phyloP scores from a whole-genome alignment of 2,113 vertebrate genomes.

The Himantopus leucocephalus region DNA sequence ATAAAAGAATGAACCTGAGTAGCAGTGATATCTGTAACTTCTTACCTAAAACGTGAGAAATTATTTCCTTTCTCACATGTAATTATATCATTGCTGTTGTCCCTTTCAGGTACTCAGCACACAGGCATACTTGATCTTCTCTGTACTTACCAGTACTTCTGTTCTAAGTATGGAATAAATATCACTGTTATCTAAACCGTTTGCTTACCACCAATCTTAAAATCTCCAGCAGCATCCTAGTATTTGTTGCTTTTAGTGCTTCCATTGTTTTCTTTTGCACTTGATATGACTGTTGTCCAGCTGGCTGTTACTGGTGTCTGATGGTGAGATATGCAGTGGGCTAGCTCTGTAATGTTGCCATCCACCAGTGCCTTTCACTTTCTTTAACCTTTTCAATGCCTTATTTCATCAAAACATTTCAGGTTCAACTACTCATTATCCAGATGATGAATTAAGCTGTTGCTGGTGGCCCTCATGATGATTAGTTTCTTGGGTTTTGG shows the following conservation, averaged over 20 bases:
- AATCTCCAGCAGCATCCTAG: neutral
- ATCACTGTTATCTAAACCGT: fast-evolving
- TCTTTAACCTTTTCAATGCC: neutral
- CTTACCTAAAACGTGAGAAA: neutral
- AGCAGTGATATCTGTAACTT: neutral
- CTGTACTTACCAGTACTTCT: neutral
- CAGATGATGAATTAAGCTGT: neutral
- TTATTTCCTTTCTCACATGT: neutral
- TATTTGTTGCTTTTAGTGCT: neutral
- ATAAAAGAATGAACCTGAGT: neutral
- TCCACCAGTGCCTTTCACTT: neutral
- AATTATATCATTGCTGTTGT: neutral
- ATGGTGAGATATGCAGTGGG: neutral
- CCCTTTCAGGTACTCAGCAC: neutral
- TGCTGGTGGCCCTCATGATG: neutral
- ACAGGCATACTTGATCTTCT: neutral
- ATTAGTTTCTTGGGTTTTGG: neutral
- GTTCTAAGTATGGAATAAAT: neutral
- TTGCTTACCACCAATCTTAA: neutral
- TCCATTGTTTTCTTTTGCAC: neutral
- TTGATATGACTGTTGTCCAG: neutral
- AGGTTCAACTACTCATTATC: neutral
- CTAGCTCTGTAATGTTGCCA: neutral
- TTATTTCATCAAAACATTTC: neutral
- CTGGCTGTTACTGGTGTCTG: neutral